Evolutionary conservation across 1,140 invertebrate species (phyloP).

Genomic region (Archivesica marissinica): DNA sequence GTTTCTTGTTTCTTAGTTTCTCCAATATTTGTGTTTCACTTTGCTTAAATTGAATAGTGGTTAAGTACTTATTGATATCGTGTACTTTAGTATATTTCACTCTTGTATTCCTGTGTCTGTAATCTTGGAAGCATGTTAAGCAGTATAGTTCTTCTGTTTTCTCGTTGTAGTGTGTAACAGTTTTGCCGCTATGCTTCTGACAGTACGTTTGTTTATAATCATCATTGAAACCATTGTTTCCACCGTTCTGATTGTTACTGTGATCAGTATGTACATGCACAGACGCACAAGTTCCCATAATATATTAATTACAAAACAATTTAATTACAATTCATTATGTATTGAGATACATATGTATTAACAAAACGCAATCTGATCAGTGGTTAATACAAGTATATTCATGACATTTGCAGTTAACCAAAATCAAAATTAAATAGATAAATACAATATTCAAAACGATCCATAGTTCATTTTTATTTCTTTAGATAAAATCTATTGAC

Average conservation of each 20-base stretch:
- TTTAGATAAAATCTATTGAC: too few relatives aligned
- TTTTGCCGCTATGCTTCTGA: neutral
- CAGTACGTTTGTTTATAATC: neutral
- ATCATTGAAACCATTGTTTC: neutral
- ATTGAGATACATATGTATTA: too few relatives aligned
- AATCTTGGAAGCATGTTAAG: constrained; percentile 26
- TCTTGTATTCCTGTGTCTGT: neutral
- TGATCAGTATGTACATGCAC: neutral
- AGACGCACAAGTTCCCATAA: too few relatives aligned
- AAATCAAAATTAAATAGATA: too few relatives aligned
- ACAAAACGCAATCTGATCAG: too few relatives aligned
- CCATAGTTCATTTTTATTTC: too few relatives aligned
- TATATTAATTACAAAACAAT: too few relatives aligned
- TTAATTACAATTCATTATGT: too few relatives aligned
- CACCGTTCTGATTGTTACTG: neutral
- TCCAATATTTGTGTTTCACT: neutral
- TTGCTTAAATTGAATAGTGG: constrained; percentile 25
- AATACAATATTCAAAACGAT: too few relatives aligned
- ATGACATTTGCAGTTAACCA: too few relatives aligned
- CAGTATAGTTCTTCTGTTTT: constrained; percentile 17
- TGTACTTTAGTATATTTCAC: neutral
- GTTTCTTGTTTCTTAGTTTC: neutral
- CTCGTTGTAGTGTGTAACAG: constrained; percentile 24
- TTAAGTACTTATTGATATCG: neutral
- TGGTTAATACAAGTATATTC: too few relatives aligned